Conservation (phyloP, 2,797 vertebrate species). For the Coendou prehensilis region DNA sequence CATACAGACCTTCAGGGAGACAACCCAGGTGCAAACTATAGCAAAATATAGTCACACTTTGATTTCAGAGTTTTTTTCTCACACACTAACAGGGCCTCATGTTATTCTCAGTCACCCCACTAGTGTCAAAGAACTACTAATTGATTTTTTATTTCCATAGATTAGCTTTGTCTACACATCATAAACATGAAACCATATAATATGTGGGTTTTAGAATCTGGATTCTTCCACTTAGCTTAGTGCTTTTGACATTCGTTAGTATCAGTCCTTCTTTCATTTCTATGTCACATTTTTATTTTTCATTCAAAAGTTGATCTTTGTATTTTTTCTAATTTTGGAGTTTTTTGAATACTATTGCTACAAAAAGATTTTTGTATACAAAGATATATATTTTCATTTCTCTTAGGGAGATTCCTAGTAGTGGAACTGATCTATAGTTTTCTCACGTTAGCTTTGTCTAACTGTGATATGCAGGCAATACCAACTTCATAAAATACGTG, state of each 20-base stretch:
- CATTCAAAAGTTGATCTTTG: neutral
- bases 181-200: neutral
- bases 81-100: neutral
- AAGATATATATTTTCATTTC: neutral
- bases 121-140: neutral
- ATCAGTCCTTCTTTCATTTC: neutral
- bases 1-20: too few species aligned
- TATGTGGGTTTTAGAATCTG: neutral
- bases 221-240: neutral
- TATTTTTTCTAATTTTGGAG: neutral
- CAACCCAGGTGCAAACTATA: too few species aligned
- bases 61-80: neutral
- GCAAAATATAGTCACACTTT: too few species aligned
- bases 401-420: neutral
- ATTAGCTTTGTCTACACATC: neutral
- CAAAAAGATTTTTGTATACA: neutral
- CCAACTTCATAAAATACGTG: neutral
- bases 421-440: neutral
- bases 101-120: neutral
- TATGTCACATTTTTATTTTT: neutral
- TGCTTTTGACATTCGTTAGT: neutral
- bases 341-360: neutral
- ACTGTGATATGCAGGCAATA: neutral
- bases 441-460: neutral
- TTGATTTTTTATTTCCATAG: neutral